Base-by-base conservation (phyloP, 2,797 vertebrate species). In the Malurus splendens region DNA sequence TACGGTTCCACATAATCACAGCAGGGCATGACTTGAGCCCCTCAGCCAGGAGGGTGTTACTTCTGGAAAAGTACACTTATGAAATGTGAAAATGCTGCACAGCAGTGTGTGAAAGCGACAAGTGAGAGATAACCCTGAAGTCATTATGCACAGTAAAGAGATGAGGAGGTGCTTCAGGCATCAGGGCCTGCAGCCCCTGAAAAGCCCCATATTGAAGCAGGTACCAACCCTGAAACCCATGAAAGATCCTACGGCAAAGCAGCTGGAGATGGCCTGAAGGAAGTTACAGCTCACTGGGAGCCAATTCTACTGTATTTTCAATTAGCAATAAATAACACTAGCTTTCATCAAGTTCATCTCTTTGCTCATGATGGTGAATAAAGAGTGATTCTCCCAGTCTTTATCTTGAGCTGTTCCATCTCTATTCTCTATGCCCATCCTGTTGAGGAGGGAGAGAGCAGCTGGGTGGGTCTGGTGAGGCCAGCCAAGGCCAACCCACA, bases 1-100 rank as follows among this genome's bases (percentile, higher is more conserved):
- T 1, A 0, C 5, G 2, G 10, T 6, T 52, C 5, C 39, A 7
- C 1, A 5, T 3, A 2, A 70, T 16, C n/a, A 50, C 7, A 12
- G 0, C 13, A 41, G 28, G 11, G 24, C 10, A 56, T 5, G 8
- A 36, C 25, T 10, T 10, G 12, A 76, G 39, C 28, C 28, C 25
- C 23, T 10, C 28, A 52, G 12, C 16, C 54, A 87, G 28, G 18
- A 20, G 2, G 6, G 14, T 22, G 7, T 17, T 3, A 6, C 7
- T 20, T 66, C 18, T 27, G 8, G 17, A 24, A 39, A 57, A 28
- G 4, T 14, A 5, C 6, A 27, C 27, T 36, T 48, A 56, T 0
- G 2, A 70, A 71, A 38, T 5, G 23, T 2, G 7, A 51, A 55
- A 65, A 36, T 0, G 1, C 8, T 62, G 20, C 50, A 61, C 22